Percentiles rank a stretch among this genome's conserved stretches.
Conservation (phyloP, 2,888 invertebrate genomes). For the Metopia argyrocephala region DNA sequence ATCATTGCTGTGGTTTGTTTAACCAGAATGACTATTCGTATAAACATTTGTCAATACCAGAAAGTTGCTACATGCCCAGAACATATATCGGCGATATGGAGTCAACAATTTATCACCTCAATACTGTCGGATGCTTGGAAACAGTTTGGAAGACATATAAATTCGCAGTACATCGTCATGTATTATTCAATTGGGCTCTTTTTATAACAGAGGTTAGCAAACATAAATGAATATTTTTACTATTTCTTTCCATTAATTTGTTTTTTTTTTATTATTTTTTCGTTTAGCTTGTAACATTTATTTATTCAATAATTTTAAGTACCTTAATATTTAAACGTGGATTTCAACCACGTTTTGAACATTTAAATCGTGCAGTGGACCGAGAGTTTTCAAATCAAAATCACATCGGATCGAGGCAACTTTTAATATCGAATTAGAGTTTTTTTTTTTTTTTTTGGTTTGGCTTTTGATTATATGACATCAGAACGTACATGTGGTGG, state of each 20-base stretch:
- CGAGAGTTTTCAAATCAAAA: conserved; percentile 62
- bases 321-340: conserved; percentile 55
- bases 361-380: conserved; percentile 38
- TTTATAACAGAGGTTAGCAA: conserved; percentile 63
- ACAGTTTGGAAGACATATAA: conserved; percentile 67
- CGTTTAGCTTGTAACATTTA: conserved; percentile 46
- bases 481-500: conserved; percentile 40
- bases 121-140: conserved; percentile 69
- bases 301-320: conserved; percentile 57
- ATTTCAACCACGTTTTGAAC: conserved; percentile 49
- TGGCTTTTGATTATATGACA: neutral
- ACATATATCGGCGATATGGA: conserved; percentile 26
- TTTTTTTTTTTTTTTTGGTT: neutral
- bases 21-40: conserved; percentile 69
- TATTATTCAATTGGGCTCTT: conserved; percentile 70
- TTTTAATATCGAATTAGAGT: conserved; percentile 62
- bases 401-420: conserved; percentile 69
- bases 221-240: neutral
- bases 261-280: conserved; percentile 25
- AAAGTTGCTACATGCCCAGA: conserved; percentile 69
- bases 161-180: conserved; percentile 69
- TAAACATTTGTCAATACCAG: conserved; percentile 68
- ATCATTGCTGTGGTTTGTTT: conserved; percentile 71
- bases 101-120: conserved; percentile 40
- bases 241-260: neutral